Conservation (phyloP, 2,888 invertebrate species). For the Melikaiella ostensackeni region DNA sequence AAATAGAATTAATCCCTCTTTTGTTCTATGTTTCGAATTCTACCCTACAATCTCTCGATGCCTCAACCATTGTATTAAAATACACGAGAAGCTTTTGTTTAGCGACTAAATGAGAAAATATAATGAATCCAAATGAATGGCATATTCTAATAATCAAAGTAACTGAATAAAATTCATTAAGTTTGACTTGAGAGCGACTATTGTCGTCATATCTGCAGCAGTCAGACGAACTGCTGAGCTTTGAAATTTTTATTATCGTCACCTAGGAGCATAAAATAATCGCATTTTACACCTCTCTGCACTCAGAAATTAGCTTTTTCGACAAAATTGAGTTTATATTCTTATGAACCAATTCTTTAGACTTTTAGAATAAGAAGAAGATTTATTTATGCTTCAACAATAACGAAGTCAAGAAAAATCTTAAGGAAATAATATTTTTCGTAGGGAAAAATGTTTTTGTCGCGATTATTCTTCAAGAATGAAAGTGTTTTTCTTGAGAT, state of each 20-base stretch:
- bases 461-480: too few species aligned
- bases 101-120: constrained; percentile 14
- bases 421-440: not conserved
- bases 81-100: constrained; percentile 4
- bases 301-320: constrained; percentile 65
- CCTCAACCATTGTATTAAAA: not conserved
- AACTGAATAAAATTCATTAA: constrained; percentile 24
- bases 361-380: not conserved
- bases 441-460: not conserved
- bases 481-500: too few species aligned
- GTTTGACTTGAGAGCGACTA: constrained; percentile 20
- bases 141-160: constrained; percentile 12
- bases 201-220: constrained; percentile 52
- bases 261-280: constrained; percentile 63
- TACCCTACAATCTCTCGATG: not conserved
- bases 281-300: constrained; percentile 67
- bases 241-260: constrained; percentile 66
- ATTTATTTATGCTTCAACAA: constrained; percentile 4
- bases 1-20: not conserved
- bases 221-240: constrained; percentile 53
- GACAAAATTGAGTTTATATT: constrained; percentile 35
- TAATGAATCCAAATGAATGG: not conserved
- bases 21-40: not conserved
- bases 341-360: constrained; percentile 27
- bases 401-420: not conserved